Percentiles rank a stretch among this genome's conserved stretches.
Evolutionary conservation across 2,113 vertebrate species (phyloP).

Genomic region (Noctilio leporinus): DNA sequence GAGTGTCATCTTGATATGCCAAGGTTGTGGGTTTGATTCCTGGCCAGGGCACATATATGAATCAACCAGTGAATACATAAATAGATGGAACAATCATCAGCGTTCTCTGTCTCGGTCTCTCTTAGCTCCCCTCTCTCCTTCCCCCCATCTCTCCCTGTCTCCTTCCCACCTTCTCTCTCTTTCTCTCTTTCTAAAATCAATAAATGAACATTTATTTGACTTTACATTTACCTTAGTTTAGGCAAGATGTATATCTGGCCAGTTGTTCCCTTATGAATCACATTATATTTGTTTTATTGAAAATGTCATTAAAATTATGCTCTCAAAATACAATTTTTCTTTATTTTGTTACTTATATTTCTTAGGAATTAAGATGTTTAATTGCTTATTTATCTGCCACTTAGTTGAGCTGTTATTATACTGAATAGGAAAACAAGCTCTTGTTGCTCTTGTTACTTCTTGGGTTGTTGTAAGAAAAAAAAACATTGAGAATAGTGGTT

Average conservation of each 20-base stretch:
- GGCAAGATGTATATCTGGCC: background rate
- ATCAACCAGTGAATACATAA: too few relatives aligned
- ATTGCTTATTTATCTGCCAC: background rate
- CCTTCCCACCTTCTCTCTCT: too few relatives aligned
- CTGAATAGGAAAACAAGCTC: background rate
- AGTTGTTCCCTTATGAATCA: background rate
- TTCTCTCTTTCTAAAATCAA: too few relatives aligned
- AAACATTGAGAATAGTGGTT: background rate
- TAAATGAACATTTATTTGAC: background rate
- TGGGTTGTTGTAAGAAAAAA: background rate
- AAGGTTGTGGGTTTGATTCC: too few relatives aligned
- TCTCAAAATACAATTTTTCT: background rate
- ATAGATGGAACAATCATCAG: too few relatives aligned
- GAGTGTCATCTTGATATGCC: too few relatives aligned
- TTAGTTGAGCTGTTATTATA: background rate
- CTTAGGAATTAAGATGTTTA: background rate
- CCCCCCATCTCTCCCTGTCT: too few relatives aligned
- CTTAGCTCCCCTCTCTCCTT: accelerated
- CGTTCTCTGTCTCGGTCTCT: too few relatives aligned
- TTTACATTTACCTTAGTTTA: background rate
- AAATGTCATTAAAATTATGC: background rate
- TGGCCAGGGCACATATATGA: too few relatives aligned
- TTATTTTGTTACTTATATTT: slow-evolving; percentile 2
- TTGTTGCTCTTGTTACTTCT: background rate
- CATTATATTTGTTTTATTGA: slow-evolving; percentile 13